Conservation (phyloP, 2,888 invertebrate genomes). For the Lobophora halterata region DNA sequence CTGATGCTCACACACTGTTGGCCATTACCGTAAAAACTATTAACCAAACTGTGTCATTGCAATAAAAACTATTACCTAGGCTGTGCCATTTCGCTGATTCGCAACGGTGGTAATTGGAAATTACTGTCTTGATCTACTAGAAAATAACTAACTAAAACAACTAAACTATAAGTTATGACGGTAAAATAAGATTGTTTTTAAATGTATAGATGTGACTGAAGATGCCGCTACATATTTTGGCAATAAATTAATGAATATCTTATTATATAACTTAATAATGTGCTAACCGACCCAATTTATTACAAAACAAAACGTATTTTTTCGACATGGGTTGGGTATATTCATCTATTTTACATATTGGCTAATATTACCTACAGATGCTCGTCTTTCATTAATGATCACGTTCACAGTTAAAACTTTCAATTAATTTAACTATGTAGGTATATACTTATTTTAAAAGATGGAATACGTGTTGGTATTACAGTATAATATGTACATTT, state of each 20-base stretch:
- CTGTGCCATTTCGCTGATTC: conserved; percentile 56
- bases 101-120: conserved; percentile 47
- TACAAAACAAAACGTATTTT: conserved; percentile 13
- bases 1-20: conserved; percentile 65
- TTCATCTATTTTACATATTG: conserved; percentile 31
- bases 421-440: conserved; percentile 13
- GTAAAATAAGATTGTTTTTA: too few species aligned
- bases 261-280: conserved; percentile 3
- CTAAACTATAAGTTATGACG: too few species aligned
- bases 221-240: neutral
- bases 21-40: conserved; percentile 26
- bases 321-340: conserved; percentile 25
- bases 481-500: too few species aligned
- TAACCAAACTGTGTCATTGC: conserved; percentile 11
- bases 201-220: too few species aligned
- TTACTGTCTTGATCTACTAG: too few species aligned
- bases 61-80: conserved; percentile 5
- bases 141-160: too few species aligned
- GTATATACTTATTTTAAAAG: conserved; percentile 27
- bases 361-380: conserved; percentile 27
- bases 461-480: conserved; percentile 27
- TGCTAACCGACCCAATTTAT: conserved; percentile 13
- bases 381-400: conserved; percentile 21
- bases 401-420: conserved; percentile 19
- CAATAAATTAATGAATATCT: conserved; percentile 4